A percentile compares a stretch with the other conserved stretches of the same genome.
Conservation (phyloP, 2,113 vertebrate species). For the Dendrocopos noguchii region DNA sequence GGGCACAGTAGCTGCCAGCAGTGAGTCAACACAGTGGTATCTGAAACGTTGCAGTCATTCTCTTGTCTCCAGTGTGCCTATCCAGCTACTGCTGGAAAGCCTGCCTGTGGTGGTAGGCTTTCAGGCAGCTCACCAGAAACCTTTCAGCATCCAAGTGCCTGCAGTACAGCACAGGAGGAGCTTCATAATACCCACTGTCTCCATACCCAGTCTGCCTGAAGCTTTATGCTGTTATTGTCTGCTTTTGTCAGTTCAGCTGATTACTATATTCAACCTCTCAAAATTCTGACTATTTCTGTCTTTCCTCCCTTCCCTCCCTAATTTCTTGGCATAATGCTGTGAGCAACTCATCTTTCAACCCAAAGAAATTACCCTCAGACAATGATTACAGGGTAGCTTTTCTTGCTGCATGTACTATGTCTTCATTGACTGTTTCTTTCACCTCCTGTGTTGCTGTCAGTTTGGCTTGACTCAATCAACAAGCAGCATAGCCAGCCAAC, state of each 20-base stretch:
- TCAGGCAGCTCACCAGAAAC: background rate
- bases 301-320: background rate
- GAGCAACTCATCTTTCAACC: slow-evolving; percentile 10
- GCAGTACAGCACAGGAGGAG: background rate
- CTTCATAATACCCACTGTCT: background rate
- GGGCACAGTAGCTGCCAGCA: background rate
- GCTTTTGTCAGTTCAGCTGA: background rate
- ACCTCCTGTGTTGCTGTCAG: background rate
- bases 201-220: background rate
- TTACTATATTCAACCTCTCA: background rate
- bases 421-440: slow-evolving; percentile 6
- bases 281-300: background rate
- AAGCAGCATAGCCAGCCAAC: background rate
- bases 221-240: background rate
- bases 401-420: background rate
- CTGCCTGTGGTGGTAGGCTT: background rate
- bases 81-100: background rate
- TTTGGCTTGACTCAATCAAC: background rate
- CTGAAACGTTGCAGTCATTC: background rate
- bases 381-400: background rate
- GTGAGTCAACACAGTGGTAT: background rate
- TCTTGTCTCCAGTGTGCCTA: background rate
- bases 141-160: background rate
- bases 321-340: background rate
- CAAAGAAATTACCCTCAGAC: background rate